Percentiles rank a stretch among this genome's conserved stretches.
Evolutionary conservation across 2,797 vertebrate species (phyloP).

Genomic region (Bucorvus abyssinicus): DNA sequence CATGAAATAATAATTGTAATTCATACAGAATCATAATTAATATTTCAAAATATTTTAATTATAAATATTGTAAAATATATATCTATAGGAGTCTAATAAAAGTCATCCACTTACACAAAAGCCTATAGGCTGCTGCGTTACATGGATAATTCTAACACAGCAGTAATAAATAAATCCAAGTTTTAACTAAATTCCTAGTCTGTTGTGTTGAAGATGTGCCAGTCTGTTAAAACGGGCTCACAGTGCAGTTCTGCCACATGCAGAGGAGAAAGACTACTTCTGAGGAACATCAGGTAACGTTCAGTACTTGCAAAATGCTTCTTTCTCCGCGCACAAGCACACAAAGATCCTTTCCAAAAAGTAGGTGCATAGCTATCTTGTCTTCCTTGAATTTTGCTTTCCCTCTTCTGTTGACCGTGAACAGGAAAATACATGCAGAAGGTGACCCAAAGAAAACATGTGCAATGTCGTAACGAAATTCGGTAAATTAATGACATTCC

Average conservation of each 20-base stretch:
- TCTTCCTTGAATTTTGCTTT: not conserved
- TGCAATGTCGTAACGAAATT: not conserved
- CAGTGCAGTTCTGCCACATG: not conserved
- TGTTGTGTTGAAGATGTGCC: not conserved
- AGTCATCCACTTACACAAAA: not conserved
- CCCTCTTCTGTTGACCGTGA: not conserved
- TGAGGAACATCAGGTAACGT: not conserved
- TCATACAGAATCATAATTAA: not conserved
- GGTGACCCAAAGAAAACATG: not conserved
- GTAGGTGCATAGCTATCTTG: not conserved
- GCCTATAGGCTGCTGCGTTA: not conserved
- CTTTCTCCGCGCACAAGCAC: not conserved
- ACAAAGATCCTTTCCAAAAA: not conserved
- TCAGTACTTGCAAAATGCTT: not conserved
- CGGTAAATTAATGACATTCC: not conserved
- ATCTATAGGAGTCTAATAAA: not conserved
- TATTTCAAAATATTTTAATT: not conserved
- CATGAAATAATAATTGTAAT: not conserved
- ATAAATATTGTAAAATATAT: not conserved
- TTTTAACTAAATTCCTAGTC: not conserved
- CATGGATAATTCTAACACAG: not conserved
- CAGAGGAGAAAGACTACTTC: not conserved
- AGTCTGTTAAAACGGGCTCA: not conserved
- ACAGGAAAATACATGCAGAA: not conserved
- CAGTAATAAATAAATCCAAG: not conserved